phyloP scores from a whole-genome alignment of 2,888 invertebrate species.

The Sabatieria punctata region DNA sequence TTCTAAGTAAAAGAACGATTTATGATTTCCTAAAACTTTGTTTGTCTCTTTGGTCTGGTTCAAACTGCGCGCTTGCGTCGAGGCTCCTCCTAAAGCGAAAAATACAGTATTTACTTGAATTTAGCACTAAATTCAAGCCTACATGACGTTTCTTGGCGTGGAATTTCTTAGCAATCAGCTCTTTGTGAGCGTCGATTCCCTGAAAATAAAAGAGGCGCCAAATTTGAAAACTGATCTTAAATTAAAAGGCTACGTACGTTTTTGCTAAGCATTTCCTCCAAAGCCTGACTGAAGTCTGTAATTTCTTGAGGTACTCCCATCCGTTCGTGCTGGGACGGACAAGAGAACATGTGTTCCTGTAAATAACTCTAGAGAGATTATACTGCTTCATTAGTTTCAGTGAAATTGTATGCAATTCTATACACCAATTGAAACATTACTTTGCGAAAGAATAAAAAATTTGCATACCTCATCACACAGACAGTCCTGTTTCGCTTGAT shows the following conservation, averaged over 20 bases:
- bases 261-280: background rate
- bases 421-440: too few relatives aligned
- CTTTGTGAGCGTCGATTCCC: conserved; percentile 3
- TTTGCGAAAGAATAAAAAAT: too few relatives aligned
- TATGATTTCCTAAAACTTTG: too few relatives aligned
- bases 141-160: background rate
- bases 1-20: too few relatives aligned
- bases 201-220: background rate
- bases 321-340: background rate
- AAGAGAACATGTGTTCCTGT: conserved; percentile 1
- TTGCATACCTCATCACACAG: conserved; percentile 96
- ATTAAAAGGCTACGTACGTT: background rate
- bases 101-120: too few relatives aligned
- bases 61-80: too few relatives aligned
- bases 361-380: too few relatives aligned
- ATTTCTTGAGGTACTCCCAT: background rate
- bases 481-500: conserved; percentile 77
- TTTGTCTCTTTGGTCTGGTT: too few relatives aligned
- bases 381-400: too few relatives aligned
- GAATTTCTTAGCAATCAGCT: conserved; percentile 8
- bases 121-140: too few relatives aligned
- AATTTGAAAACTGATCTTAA: background rate
- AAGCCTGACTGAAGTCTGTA: background rate
- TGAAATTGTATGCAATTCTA: too few relatives aligned
- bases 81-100: too few relatives aligned